Conservation (phyloP, 2,113 vertebrate genomes). For the Pleuronectes platessa region DNA sequence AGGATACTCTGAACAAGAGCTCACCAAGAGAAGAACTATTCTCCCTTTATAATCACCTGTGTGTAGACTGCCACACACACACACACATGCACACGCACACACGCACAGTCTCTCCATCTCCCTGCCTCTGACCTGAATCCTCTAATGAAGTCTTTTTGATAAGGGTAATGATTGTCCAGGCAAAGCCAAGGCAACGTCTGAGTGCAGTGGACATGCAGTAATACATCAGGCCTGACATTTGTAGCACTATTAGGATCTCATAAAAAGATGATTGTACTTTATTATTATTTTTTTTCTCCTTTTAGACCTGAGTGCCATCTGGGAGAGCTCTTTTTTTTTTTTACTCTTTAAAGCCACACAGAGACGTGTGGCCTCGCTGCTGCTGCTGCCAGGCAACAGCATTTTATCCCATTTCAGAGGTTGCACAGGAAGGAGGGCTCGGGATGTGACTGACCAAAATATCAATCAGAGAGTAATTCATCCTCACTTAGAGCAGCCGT, state of each 20-base stretch:
- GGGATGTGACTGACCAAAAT: background rate
- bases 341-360: slow-evolving; percentile 15
- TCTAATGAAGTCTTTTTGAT: slow-evolving; percentile 74
- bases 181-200: slow-evolving; percentile 36
- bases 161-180: slow-evolving; percentile 61
- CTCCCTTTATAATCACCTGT: background rate
- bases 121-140: slow-evolving; percentile 70
- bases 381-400: slow-evolving; percentile 43
- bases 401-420: slow-evolving; percentile 3
- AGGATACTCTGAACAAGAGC: background rate
- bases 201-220: slow-evolving; percentile 29
- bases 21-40: background rate
- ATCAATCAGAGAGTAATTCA: background rate
- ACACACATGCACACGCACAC: background rate
- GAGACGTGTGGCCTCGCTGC: slow-evolving; percentile 2
- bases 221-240: slow-evolving; percentile 71
- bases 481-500: background rate
- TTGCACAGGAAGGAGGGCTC: background rate
- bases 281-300: slow-evolving; percentile 41
- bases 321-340: slow-evolving; percentile 26
- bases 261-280: slow-evolving; percentile 61
- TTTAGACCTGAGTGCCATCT: slow-evolving; percentile 45
- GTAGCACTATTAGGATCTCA: slow-evolving; percentile 66
- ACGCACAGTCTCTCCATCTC: background rate
- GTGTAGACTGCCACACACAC: background rate